These are phyloP conservation scores for Agriopis leucophaearia DNA, from an alignment of 2,888 invertebrate genomes.

Conservation along the genomic window DNA sequence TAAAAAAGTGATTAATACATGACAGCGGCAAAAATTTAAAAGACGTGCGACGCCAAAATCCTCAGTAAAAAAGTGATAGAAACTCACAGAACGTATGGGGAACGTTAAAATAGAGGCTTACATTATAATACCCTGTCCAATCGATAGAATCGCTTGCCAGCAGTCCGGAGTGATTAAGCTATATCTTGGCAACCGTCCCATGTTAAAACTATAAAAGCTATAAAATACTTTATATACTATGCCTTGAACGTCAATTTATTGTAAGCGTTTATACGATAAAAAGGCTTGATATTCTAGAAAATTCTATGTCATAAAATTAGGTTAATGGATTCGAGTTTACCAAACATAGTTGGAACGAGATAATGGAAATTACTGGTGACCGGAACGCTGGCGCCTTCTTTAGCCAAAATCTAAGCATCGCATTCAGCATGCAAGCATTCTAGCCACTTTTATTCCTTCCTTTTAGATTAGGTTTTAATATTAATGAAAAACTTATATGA, in stretches of 20 bases:
- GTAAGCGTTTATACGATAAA: constrained; percentile 10
- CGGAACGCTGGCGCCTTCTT: too few species aligned
- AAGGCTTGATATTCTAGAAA: constrained; percentile 10
- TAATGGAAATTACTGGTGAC: too few species aligned
- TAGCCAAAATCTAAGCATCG: too few species aligned
- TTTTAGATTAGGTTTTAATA: too few species aligned
- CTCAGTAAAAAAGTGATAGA: too few species aligned
- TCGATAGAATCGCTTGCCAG: constrained; percentile 32
- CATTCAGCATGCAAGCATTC: too few species aligned
- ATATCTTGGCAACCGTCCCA: constrained; percentile 40
- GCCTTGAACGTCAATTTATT: constrained; percentile 26
- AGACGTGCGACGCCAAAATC: too few species aligned
- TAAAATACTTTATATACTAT: constrained; percentile 28
- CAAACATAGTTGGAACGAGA: background rate
- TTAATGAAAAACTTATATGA: too few species aligned
- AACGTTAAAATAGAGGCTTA: constrained; percentile 8
- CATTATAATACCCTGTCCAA: constrained; percentile 21
- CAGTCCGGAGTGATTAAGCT: constrained; percentile 36
- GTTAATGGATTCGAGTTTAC: constrained; percentile 1
- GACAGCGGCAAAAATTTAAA: too few species aligned
- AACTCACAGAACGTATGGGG: too few species aligned
- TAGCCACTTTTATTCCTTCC: too few species aligned
- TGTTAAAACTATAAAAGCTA: constrained; percentile 29
- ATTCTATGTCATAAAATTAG: background rate
- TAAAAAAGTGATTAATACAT: too few species aligned